These are phyloP conservation scores for Acrossocheilus wenchowensis DNA, from an alignment of 2,797 vertebrate genomes.

Conservation along the genomic window DNA sequence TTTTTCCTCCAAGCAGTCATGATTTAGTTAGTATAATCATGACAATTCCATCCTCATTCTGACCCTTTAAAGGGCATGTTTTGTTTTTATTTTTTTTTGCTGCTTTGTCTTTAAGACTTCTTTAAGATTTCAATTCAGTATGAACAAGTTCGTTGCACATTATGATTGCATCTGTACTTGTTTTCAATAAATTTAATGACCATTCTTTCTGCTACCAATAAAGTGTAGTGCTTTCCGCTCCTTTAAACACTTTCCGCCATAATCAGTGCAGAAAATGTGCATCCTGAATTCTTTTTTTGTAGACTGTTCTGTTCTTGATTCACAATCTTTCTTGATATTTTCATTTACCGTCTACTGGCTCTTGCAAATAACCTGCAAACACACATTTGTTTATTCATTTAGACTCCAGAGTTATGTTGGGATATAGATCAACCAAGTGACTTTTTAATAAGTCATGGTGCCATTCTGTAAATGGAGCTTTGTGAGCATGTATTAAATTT, in stretches of 20 bases:
- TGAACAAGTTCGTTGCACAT: neutral
- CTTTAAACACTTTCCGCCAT: neutral
- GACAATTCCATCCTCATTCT: neutral
- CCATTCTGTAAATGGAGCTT: neutral
- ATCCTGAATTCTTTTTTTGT: neutral
- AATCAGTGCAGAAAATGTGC: neutral
- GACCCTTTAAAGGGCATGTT: neutral
- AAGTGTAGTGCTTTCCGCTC: neutral
- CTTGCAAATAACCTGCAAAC: constrained; percentile 1
- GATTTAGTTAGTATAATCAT: neutral
- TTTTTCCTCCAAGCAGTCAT: neutral
- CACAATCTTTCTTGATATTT: neutral
- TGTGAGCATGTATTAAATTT: constrained; percentile 4
- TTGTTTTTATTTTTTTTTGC: neutral
- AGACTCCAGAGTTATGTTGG: neutral
- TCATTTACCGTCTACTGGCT: neutral
- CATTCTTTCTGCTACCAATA: neutral
- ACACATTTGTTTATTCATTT: constrained; percentile 4
- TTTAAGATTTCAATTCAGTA: neutral
- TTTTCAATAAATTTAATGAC: neutral
- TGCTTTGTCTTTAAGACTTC: neutral
- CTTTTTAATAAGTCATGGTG: neutral
- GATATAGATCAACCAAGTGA: constrained; percentile 7
- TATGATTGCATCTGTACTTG: neutral
- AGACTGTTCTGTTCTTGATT: neutral